Evolutionary conservation across 2,888 invertebrate genomes (phyloP), one percentile per base, ranked within the genome.

Genomic region (Tenthredo mesomela): DNA sequence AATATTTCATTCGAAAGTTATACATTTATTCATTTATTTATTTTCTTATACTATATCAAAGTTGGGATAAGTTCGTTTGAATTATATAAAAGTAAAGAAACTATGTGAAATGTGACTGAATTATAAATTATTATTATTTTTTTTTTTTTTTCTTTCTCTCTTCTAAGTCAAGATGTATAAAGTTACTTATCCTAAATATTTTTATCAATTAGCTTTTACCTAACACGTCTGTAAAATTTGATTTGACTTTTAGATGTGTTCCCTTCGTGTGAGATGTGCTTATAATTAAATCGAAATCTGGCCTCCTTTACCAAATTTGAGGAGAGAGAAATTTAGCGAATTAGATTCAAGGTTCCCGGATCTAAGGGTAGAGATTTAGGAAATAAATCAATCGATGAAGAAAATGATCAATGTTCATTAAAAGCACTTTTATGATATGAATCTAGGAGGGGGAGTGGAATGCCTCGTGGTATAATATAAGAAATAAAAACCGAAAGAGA

Each of bases 341-440:
- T 40, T 21, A 21, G 3, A 15, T 75, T 15, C 10, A 43, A 47
- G 15, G 25, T 15, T 70, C 75, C 47, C 75, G 75, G 75, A 75
- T 75, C 75, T 12, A 75, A 75, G 75, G 47, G 47, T 75, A 47
- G 75, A 61, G 2, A 61, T 61, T 21, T 25, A 67, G 61, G 12
- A 61, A 25, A 61, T 61, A 73, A 40, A 21, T 47, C 43, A 47
- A 75, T 75, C 33, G 15, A 33, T 25, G 70, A 70, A 70, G 15
- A 9, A 9, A 29, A 37, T 33, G 18, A 37, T 70, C 33, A 18
- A 33, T 70, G 12, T 70, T 18, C 37, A 37, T 70, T 37, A 21
- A 2, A 37, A 37, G 70, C 18, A 37, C 70, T 25, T 25, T 61
- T 25, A 25, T 25, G 21, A 25, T 25, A 61, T 61, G 10, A 25